Evolutionary conservation across 2,113 vertebrate species (phyloP).

Genomic region (human): GRCh38 chr12:48846001-48846500

Average conservation of each 20-base stretch:
- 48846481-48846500: slow-evolving; percentile 1
- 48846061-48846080: too few species aligned
- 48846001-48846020: neutral
- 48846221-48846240: too few species aligned
- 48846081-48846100: too few species aligned
- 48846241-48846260: too few species aligned
- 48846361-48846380: neutral
- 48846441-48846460: neutral
- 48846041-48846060: too few species aligned
- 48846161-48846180: too few species aligned
- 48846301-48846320: neutral
- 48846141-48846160: too few species aligned
- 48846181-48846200: too few species aligned
- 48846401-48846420: neutral
- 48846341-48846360: slow-evolving; percentile 1
- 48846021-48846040: neutral
- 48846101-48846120: too few species aligned
- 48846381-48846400: neutral
- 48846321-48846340: slow-evolving; percentile 16
- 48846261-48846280: neutral
- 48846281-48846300: neutral
- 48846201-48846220: too few species aligned
- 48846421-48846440: neutral
- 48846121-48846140: too few species aligned
- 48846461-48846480: neutral